A percentile compares a stretch with the other conserved stretches of the same genome.
phyloP scores from a whole-genome alignment of 2,113 vertebrate genomes.

The Lampris megalopsis region DNA sequence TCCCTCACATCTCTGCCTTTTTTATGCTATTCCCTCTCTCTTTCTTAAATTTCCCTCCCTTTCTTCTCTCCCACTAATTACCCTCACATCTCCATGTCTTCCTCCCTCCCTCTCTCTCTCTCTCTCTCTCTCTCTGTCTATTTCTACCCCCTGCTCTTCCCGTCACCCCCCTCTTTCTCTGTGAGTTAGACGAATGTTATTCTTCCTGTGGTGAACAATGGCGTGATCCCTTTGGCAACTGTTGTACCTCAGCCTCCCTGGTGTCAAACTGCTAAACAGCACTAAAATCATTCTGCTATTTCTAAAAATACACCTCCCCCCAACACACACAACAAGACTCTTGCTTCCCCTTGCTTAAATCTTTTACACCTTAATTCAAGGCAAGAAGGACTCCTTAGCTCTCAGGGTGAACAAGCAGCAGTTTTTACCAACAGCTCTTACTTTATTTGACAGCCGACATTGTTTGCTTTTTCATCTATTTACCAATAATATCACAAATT shows the following conservation, averaged over 20 bases:
- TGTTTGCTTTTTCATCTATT: no score
- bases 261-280: constrained; percentile 25
- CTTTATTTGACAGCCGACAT: no score
- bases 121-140: neutral
- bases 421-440: no score
- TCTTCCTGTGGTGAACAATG: constrained; percentile 40
- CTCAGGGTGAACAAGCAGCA: no score
- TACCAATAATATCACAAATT: no score
- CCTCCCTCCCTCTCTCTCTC: constrained; percentile 1
- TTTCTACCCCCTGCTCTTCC: neutral
- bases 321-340: neutral
- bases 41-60: no score
- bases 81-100: neutral
- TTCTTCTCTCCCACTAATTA: neutral
- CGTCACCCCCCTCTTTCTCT: constrained; percentile 32
- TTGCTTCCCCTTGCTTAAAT: no score
- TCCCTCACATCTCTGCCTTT: neutral
- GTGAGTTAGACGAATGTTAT: constrained; percentile 50
- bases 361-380: neutral
- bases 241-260: constrained; percentile 13
- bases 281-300: constrained; percentile 6
- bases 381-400: no score
- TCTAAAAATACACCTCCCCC: neutral
- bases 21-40: no score
- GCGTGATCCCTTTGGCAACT: constrained; percentile 34